Evolutionary conservation across 1,140 invertebrate species (phyloP), one percentile per base, ranked within the genome.

Genomic region (Drosophila biarmipes): DNA sequence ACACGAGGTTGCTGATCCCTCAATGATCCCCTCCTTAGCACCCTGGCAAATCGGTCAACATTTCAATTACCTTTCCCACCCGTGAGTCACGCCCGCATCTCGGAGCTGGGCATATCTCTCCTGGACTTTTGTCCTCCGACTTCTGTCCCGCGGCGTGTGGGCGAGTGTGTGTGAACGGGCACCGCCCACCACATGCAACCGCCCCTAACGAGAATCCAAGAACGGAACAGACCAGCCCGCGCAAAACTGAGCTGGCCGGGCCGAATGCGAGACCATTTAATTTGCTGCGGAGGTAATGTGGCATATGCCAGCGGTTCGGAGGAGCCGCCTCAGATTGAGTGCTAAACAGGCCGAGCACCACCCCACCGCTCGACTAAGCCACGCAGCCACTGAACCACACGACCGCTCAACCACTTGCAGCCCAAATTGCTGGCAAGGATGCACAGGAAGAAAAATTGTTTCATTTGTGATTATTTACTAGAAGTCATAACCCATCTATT

Each of bases 201-300:
- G 81, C 82, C 78, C 64, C 82, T 89, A 81, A 85, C 81, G 78
- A 85, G 78, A 76, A 56, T 45, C 66, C 49, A 37, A 38, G 62
- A 29, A 40, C 21, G 35, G n/a, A 45, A 55, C 21, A 46, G 17
- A 64, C 15, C 56, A 35, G 24, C 24, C 56, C 19, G 31, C 35
- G 1, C 21, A 21, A 55, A 64, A 35, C 56, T 21, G 42, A 66
- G 56, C 56, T 53, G 42, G 61, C 62, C 57, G 74, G 56, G 67
- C 55, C 59, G 45, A 82, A 82, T 82, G 79, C 80, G 63, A 85
- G 84, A 71, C 73, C 80, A 84, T 89, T 90, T 89, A 89, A 89
- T 89, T 89, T 89, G 84, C 79, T 82, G 79, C 73, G 73, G 80
- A 89, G 85, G 84, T 80, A 89, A 90, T 89, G 85, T 74, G 84